Base-by-base conservation (phyloP, 23 tunicate species). In the Pegea sp. region DNA sequence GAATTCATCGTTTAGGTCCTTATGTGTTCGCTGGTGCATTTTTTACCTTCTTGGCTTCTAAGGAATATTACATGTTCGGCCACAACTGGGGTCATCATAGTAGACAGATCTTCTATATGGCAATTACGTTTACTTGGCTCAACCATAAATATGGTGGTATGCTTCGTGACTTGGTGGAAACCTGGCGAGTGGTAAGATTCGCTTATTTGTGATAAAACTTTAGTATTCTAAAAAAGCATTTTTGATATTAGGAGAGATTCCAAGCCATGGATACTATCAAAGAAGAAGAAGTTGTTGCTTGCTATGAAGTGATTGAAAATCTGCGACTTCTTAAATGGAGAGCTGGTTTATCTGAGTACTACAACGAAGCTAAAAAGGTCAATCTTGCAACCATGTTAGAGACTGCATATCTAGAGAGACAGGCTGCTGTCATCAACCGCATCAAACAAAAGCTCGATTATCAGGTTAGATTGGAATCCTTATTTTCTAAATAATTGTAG, bases 331-430 rank as follows among this genome's bases (percentile, higher is more conserved):
- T 68, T 25, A 81, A 84, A 52, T 84, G 95, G 95, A 57, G 95
- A 30, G 67, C 87, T 0, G 67, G 78, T 22, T 44, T 75, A 8
- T 64, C 58, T 29, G 75, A 84, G 21, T 24, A 73, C 34, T 53
- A 78, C 53, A 80, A 84, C 33, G 95, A 84, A 32, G 71, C 79
- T 24, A 63, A 67, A 55, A 67, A 69, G 62, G 84, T 74, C 11
- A 87, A 87, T 54, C 62, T 87, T 7, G 74, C 96, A 4, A 57
- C 71, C 66, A 87, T 87, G 96, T 69, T 87, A 48, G 96, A 87
- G 49, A 87, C 96, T 3, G 96, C 71, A 42, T 76, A 69, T 49
- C 52, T 76, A 26, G 65, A 87, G 29, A 58, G 96, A 59, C 63
- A 68, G 30, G 70, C 69, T 22, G 44, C 69, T 19, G 89, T 87